phyloP scores from a whole-genome alignment of 2,113 vertebrate genomes.

The Sterrhoptilus dennistouni region DNA sequence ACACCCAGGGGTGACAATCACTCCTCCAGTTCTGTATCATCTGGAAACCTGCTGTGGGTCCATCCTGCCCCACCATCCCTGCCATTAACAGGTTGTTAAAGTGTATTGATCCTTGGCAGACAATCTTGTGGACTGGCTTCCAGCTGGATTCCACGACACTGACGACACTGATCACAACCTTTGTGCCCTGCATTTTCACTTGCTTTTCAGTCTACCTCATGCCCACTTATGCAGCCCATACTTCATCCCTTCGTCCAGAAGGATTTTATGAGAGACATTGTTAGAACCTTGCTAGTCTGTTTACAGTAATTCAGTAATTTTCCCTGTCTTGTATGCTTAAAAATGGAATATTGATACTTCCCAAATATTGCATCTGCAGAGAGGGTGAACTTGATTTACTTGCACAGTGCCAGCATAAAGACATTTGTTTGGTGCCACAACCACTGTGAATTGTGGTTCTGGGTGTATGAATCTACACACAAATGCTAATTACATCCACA shows the following conservation, averaged over 20 bases:
- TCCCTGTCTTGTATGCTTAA: neutral
- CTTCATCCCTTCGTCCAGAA: neutral
- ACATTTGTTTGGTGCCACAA: rapidly evolving
- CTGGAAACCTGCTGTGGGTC: neutral
- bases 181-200: neutral
- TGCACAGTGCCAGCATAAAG: neutral
- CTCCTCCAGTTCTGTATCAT: neutral
- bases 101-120: neutral
- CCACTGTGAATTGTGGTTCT: neutral
- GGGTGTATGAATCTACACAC: neutral
- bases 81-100: neutral
- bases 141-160: neutral
- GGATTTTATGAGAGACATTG: neutral
- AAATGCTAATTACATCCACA: neutral
- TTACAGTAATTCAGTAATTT: neutral
- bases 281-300: neutral
- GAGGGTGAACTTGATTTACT: neutral
- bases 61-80: neutral
- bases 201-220: neutral
- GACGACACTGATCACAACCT: neutral
- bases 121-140: neutral
- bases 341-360: neutral
- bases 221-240: neutral
- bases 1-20: neutral
- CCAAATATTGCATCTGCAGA: neutral